These are phyloP conservation scores for Hemicordylus capensis DNA, from an alignment of 2,113 vertebrate species.

Conservation along the genomic window DNA sequence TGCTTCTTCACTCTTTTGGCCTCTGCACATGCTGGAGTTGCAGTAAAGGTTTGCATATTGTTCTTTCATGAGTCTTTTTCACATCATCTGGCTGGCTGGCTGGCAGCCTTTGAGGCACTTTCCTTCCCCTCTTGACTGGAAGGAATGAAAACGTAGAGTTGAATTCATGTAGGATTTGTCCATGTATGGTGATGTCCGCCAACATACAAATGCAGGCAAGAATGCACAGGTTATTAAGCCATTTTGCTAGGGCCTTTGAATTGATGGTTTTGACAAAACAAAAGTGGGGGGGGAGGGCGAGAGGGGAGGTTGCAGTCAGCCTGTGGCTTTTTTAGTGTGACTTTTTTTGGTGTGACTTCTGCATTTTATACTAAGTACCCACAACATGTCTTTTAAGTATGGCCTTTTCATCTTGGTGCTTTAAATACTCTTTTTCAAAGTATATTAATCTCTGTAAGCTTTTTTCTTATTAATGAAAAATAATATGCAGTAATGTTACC, in stretches of 20 bases:
- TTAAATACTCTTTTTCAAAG: constrained; percentile 59
- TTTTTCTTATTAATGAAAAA: constrained; percentile 55
- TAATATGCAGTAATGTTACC: constrained; percentile 11
- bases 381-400: constrained; percentile 28
- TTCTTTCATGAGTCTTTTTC: constrained; percentile 7
- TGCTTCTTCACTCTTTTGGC: neutral
- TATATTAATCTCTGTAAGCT: constrained; percentile 36
- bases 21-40: neutral
- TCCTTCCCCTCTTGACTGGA: neutral
- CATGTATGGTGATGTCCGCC: neutral
- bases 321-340: constrained; percentile 20
- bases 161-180: neutral
- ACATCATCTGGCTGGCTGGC: neutral
- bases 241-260: neutral
- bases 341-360: constrained; percentile 36
- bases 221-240: accelerated
- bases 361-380: constrained; percentile 15
- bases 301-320: neutral
- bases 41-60: neutral
- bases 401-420: constrained; percentile 28
- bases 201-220: neutral
- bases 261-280: neutral
- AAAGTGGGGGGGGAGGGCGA: neutral
- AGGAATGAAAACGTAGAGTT: accelerated
- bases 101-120: neutral